These are phyloP conservation scores for Cheilinus undulatus DNA, from an alignment of 2,113 vertebrate genomes.

Conservation along the genomic window DNA sequence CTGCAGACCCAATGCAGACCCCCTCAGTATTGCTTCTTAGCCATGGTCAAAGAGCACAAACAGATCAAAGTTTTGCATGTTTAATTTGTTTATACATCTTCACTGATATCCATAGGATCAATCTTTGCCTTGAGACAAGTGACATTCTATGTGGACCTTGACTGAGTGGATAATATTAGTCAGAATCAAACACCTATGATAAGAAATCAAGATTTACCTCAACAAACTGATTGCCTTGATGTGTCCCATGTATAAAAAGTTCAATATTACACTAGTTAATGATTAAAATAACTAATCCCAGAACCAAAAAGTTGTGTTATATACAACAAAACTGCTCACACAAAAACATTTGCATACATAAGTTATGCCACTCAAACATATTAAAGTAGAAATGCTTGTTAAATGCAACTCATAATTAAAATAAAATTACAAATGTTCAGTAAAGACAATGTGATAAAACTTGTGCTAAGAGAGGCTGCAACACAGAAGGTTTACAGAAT, in stretches of 20 bases:
- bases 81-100: slow-evolving; percentile 16
- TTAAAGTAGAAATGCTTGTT: slow-evolving; percentile 32
- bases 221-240: slow-evolving; percentile 40
- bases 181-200: slow-evolving; percentile 42
- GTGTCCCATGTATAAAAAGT: slow-evolving; percentile 60
- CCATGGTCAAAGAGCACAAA: slow-evolving; percentile 22
- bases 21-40: slow-evolving; percentile 7
- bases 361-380: slow-evolving; percentile 52
- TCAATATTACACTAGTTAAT: slow-evolving; percentile 54
- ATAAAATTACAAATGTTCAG: slow-evolving; percentile 50
- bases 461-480: slow-evolving; percentile 31
- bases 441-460: slow-evolving; percentile 34
- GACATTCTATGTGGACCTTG: slow-evolving; percentile 27
- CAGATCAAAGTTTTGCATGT: slow-evolving; percentile 22
- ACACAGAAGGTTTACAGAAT: slow-evolving; percentile 33
- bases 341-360: slow-evolving; percentile 45
- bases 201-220: slow-evolving; percentile 43
- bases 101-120: slow-evolving; percentile 64
- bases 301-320: slow-evolving; percentile 25
- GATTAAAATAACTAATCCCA: slow-evolving; percentile 42
- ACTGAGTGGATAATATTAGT: slow-evolving; percentile 44
- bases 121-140: slow-evolving; percentile 39
- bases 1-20: slow-evolving; percentile 10
- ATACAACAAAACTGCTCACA: slow-evolving; percentile 49
- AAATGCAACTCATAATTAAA: slow-evolving; percentile 42